Base-by-base conservation (phyloP, 2,888 invertebrate genomes). In the Idaea biselata region DNA sequence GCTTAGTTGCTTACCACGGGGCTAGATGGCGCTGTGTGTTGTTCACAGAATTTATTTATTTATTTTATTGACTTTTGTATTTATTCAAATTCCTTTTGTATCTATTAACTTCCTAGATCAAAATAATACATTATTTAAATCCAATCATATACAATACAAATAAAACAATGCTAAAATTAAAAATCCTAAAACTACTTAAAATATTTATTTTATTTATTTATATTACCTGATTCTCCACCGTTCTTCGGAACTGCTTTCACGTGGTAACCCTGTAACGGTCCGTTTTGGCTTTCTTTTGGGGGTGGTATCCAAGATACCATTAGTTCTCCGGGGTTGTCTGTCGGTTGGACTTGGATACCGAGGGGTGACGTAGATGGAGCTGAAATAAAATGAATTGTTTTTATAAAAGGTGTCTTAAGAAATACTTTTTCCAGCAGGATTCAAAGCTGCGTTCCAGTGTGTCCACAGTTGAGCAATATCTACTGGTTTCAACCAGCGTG, bases 311-410 rank as follows among this genome's bases (percentile, higher is more conserved):
- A 93, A 0, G 86, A 82, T 4, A 92, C 82, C 0, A 78, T 65
- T 7, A 93, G 72, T 60, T 93, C 92, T 0, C 93, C 93, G 6
- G 93, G 91, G 58, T 82, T 87, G 0, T 87, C 86, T 0, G 91
- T 88, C n/a, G 85, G 83, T 57, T 89, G 88, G 0, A 88, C 91
- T 81, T 91, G 90, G 0, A 93, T 82, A 17, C 86, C 86, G 1
- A 90, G 65, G 0, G 93, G 93, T 0, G 91, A 84, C 14, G 91
- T 88, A 55, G 93, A 89, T 55, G 93, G 93, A 0, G 89, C 92
- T 93, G 73, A 0, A 80, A 82, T 14, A 54, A 17, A 58, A n/a
- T 8, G 14, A 53, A 60, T 5, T 18, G 1, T 55, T 16, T 53
- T 53, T 31, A 14, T 18, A 8, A 14, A 54, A 55, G 56, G 56